Evolutionary conservation across 2,113 vertebrate species (phyloP).

Genomic region (Festucalex cinctus): DNA sequence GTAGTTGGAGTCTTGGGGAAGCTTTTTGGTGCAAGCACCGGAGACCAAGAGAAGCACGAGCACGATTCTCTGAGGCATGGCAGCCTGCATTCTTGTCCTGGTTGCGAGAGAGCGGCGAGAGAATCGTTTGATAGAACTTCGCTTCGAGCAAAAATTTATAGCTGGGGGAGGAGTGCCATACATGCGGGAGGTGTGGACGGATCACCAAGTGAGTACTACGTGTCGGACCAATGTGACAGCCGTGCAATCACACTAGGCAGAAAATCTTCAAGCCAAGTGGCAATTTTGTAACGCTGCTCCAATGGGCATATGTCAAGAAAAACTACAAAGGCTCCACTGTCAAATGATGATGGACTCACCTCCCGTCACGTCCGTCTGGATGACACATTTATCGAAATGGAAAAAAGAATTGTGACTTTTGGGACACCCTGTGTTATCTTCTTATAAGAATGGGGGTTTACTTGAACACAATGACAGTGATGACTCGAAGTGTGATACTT

Average conservation of each 20-base stretch:
- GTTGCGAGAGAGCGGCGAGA: neutral
- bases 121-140: conserved; percentile 36
- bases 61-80: conserved; percentile 52
- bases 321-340: too few relatives aligned
- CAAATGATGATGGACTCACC: too few relatives aligned
- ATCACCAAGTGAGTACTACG: neutral
- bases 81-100: conserved; percentile 27
- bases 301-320: too few relatives aligned
- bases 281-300: too few relatives aligned
- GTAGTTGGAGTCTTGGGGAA: neutral
- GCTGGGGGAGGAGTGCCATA: conserved; percentile 52
- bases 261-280: neutral
- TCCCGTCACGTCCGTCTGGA: too few relatives aligned
- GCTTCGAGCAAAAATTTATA: conserved; percentile 24
- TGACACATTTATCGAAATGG: too few relatives aligned
- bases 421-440: too few relatives aligned
- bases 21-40: conserved; percentile 56
- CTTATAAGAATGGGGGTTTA: too few relatives aligned
- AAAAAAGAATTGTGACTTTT: too few relatives aligned
- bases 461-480: too few relatives aligned
- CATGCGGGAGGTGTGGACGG: conserved; percentile 10
- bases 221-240: neutral
- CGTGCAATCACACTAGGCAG: too few relatives aligned
- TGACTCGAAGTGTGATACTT: too few relatives aligned
- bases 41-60: conserved; percentile 54